Evolutionary conservation across 1,140 invertebrate genomes (phyloP), one percentile per base, ranked within the genome.

Genomic region (Pseudomyrmex concolor): DNA sequence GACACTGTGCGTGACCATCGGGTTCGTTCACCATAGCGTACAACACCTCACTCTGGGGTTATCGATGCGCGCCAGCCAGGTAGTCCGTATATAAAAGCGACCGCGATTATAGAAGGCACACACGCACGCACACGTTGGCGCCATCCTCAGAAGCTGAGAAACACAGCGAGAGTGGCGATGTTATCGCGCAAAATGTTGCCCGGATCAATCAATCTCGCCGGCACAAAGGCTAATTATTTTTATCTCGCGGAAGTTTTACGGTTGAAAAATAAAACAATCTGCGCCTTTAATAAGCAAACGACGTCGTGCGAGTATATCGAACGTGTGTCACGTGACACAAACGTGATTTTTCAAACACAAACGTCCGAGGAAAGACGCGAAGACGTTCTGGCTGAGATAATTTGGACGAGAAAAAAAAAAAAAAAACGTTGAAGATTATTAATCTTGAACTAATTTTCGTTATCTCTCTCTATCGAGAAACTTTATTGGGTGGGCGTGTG

Each of bases 161-260:
- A 45, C 59, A 55, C 76, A 43, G 12, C 15, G 64, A 43, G 34
- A 43, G 34, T 7, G 34, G 48, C 1, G 55, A 59, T 80, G 70
- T 80, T 70, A 80, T 70, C 66, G 66, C 19, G 76, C 54, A 50
- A 57, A 59, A 70, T n/a, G 15, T 78, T 78, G 17, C n/a, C 17
- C 74, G 19, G 76, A 80, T 80, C 76, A 59, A 34, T 54, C 48
- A 25, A 51, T 73, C 43, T 60, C 55, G 51, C 19, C 54, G 57
- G 48, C 64, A 78, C 64, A 78, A 80, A 80, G 66, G 76, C 66
- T 80, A 19, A 15, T 59, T 70, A 71, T 80, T 80, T 80, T 80
- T 80, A 80, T 43, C 66, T 70, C 19, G 19, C 76, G 76, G 76
- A 71, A 80, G 55, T 48, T 5, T 48, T 5, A 15, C 54, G 17